A percentile compares a stretch with the other conserved stretches of the same genome.
Evolutionary conservation across 2,113 vertebrate species (phyloP).

Genomic region (Rhabdornis inornatus): DNA sequence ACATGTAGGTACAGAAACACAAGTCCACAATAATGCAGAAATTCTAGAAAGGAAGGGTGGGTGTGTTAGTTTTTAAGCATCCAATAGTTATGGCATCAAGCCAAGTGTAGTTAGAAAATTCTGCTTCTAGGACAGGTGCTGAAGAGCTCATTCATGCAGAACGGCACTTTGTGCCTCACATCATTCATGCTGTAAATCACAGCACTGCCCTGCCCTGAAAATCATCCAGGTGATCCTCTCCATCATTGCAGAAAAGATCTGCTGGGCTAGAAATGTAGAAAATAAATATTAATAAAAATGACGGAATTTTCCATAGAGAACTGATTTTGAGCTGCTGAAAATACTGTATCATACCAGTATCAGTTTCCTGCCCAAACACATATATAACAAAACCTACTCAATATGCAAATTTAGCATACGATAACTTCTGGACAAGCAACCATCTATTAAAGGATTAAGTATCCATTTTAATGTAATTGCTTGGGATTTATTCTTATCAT

Average conservation of each 20-base stretch:
- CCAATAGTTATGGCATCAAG: not conserved
- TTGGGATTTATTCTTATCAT: not conserved
- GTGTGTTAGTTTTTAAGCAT: not conserved
- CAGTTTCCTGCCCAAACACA: not conserved
- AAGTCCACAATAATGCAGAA: not conserved
- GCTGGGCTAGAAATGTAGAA: not conserved
- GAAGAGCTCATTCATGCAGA: not conserved
- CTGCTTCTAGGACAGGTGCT: not conserved
- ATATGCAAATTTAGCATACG: not conserved
- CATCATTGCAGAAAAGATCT: not conserved
- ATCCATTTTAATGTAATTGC: not conserved
- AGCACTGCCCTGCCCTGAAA: not conserved
- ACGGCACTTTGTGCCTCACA: not conserved
- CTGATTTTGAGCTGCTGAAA: not conserved
- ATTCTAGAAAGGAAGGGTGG: not conserved
- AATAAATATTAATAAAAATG: not conserved
- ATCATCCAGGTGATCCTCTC: not conserved
- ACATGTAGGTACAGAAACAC: not conserved
- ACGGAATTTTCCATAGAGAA: not conserved
- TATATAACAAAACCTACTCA: not conserved
- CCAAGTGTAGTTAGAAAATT: not conserved
- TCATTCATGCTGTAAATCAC: not conserved
- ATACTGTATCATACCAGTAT: accelerated
- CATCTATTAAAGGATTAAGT: not conserved
- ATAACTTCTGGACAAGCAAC: not conserved